Percentiles rank a stretch among this genome's conserved stretches.
These are phyloP conservation scores for Myrmophylax atrothorax DNA, from an alignment of 2,113 vertebrate species.

Conservation along the genomic window DNA sequence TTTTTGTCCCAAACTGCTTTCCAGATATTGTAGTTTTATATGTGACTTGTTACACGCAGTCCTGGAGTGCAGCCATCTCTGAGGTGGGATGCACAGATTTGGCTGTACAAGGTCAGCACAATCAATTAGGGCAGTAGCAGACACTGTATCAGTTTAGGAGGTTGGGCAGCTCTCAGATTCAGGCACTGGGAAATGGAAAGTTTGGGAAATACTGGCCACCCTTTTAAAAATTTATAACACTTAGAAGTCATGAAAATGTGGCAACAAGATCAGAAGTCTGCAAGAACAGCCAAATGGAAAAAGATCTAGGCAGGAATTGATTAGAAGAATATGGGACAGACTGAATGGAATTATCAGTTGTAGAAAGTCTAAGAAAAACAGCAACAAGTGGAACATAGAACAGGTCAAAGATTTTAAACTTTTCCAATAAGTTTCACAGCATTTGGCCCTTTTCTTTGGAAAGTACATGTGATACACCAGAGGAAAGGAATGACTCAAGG, in stretches of 20 bases:
- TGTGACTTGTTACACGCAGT: not conserved
- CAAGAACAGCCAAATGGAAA: conserved; percentile 25
- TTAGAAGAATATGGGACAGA: not conserved
- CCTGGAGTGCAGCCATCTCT: not conserved
- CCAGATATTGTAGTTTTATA: not conserved
- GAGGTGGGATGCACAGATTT: not conserved
- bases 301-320: not conserved
- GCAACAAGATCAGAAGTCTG: conserved; percentile 13
- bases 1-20: not conserved
- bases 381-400: conserved; percentile 2
- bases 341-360: conserved; percentile 13
- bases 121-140: not conserved
- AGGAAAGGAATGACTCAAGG: not conserved
- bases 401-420: conserved; percentile 11
- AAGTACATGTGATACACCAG: not conserved
- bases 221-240: not conserved
- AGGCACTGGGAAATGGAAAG: not conserved
- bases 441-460: conserved; percentile 37
- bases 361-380: conserved; percentile 11
- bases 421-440: conserved; percentile 35
- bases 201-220: not conserved
- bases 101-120: not conserved
- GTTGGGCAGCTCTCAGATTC: not conserved
- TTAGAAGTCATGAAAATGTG: not conserved
- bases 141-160: not conserved